Percentiles rank a stretch among this genome's conserved stretches.
Evolutionary conservation across 64 coral and sea anemone genomes (phyloP).

Genomic region (Porites australiensis): DNA sequence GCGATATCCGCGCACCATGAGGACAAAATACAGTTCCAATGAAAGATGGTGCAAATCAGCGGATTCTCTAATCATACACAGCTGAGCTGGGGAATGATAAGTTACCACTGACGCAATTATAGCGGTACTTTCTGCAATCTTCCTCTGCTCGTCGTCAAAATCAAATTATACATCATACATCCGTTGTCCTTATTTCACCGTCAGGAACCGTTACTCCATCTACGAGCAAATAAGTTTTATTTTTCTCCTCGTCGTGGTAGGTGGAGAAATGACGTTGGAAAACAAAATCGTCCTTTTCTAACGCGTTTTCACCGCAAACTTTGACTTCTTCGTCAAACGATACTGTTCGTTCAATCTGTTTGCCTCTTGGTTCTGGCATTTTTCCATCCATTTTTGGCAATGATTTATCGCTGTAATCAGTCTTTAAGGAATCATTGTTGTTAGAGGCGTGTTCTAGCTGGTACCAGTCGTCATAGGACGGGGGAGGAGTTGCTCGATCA

Average conservation of each 20-base stretch:
- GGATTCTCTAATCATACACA: no score
- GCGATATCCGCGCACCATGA: no score
- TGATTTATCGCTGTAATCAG: not conserved
- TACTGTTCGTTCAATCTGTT: conserved; percentile 2
- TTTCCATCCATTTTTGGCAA: not conserved
- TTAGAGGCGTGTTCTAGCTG: not conserved
- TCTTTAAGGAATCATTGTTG: not conserved
- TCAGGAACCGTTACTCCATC: conserved; percentile 83
- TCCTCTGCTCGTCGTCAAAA: no score
- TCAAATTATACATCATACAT: conserved; percentile 44
- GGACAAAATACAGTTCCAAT: no score
- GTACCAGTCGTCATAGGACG: conserved; percentile 8
- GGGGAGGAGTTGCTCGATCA: conserved; percentile 9
- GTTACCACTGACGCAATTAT: not conserved
- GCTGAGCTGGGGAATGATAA: no score
- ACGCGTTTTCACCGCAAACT: conserved; percentile 7
- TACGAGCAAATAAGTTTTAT: conserved; percentile 80
- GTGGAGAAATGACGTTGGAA: conserved; percentile 60
- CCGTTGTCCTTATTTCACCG: conserved; percentile 77
- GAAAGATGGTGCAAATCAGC: no score
- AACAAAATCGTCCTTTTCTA: not conserved
- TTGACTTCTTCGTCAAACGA: conserved; percentile 4
- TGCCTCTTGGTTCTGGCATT: not conserved
- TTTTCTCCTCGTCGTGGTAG: conserved; percentile 69
- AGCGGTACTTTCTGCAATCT: no score